A percentile compares a stretch with the other conserved stretches of the same genome.
Evolutionary conservation across 2,888 invertebrate genomes (phyloP).

Genomic region (Chymomyza caudatula): DNA sequence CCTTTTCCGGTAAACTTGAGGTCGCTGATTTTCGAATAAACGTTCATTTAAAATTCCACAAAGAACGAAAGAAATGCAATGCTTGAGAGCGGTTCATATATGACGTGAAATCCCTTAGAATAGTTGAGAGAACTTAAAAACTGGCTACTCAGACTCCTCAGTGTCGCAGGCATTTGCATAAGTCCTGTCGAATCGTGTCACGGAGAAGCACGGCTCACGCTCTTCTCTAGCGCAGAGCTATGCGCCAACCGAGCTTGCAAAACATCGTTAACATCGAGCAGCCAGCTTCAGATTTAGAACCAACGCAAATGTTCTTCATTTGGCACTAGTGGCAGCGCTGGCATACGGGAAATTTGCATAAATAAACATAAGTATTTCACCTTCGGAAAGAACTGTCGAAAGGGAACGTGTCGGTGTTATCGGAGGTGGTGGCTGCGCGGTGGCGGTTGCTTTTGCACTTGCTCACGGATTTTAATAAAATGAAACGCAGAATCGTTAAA

Average conservation of each 20-base stretch:
- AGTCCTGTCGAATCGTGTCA: not conserved
- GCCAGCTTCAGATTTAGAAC: not conserved
- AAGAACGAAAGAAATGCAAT: too few relatives aligned
- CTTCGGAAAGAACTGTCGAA: slow-evolving; percentile 21
- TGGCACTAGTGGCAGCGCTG: slow-evolving; percentile 12
- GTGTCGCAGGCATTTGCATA: too few relatives aligned
- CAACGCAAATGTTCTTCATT: slow-evolving; percentile 42
- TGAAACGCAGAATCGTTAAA: slow-evolving; percentile 2
- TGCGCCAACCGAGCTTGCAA: slow-evolving; percentile 14
- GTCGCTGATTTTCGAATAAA: too few relatives aligned
- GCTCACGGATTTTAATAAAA: slow-evolving; percentile 23
- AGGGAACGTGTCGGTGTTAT: not conserved
- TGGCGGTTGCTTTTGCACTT: slow-evolving; percentile 33
- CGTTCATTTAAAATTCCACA: too few relatives aligned
- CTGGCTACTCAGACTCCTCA: too few relatives aligned
- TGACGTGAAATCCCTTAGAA: too few relatives aligned
- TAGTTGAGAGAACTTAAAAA: too few relatives aligned
- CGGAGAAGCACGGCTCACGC: not conserved
- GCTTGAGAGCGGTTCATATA: too few relatives aligned
- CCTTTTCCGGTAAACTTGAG: too few relatives aligned
- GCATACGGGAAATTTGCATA: slow-evolving; percentile 58
- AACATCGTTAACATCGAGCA: slow-evolving; percentile 22
- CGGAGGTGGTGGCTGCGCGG: not conserved
- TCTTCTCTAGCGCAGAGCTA: not conserved
- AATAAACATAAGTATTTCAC: slow-evolving; percentile 47